A percentile compares a stretch with the other conserved stretches of the same genome.
phyloP scores from a whole-genome alignment of 2,797 vertebrate genomes.

The Pantherophis vulpinus region DNA sequence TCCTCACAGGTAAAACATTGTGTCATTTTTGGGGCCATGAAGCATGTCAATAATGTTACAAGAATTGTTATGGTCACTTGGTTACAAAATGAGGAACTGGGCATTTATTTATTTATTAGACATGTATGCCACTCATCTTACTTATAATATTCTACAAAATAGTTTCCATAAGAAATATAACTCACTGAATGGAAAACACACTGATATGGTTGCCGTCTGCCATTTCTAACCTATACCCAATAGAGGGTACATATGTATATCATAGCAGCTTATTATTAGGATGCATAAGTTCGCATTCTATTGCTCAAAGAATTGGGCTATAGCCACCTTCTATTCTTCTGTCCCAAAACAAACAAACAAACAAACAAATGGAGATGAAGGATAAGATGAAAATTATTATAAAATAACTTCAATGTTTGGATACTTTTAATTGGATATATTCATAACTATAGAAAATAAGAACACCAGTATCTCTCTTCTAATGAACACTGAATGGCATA shows the following conservation, averaged over 20 bases:
- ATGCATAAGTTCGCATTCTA: not conserved
- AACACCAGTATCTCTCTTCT: too few relatives aligned
- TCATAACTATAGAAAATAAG: not conserved
- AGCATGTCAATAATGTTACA: not conserved
- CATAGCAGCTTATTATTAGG: not conserved
- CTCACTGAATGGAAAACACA: not conserved
- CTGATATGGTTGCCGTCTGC: not conserved
- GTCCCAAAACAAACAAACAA: not conserved
- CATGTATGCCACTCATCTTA: not conserved
- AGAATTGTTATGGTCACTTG: not conserved
- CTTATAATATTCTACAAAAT: not conserved
- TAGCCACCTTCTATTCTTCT: not conserved
- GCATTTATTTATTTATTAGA: not conserved
- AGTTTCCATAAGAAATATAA: not conserved
- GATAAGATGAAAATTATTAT: not conserved
- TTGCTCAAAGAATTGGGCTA: not conserved
- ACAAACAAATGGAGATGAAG: not conserved
- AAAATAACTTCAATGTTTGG: not conserved
- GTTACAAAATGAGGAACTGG: not conserved
- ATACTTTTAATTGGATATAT: not conserved
- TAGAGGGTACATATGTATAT: not conserved
- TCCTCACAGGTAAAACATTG: not conserved
- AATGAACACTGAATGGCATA: not conserved
- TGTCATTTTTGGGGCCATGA: not conserved
- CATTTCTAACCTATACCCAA: not conserved